These are phyloP conservation scores for Coptodon bakossiorum DNA, from an alignment of 2,113 vertebrate species.

Conservation along the genomic window DNA sequence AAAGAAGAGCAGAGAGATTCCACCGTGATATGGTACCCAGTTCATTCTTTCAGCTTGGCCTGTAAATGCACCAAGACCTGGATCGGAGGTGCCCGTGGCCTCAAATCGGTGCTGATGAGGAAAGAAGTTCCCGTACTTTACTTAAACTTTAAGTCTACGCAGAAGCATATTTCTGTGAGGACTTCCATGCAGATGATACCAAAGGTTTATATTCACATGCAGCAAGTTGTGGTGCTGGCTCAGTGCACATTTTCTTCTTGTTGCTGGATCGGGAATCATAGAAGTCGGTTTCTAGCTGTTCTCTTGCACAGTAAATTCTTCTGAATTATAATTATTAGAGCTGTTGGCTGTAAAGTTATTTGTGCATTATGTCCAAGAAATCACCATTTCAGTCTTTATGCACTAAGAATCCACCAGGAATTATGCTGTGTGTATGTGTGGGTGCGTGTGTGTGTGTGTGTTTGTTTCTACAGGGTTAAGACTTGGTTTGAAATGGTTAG, in stretches of 20 bases:
- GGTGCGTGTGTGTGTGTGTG: neutral
- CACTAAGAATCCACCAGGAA: conserved; percentile 7
- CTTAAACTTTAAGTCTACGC: neutral
- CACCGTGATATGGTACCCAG: neutral
- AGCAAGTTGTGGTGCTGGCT: neutral
- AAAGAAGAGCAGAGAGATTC: conserved; percentile 22
- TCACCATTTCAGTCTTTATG: neutral
- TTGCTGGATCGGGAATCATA: neutral
- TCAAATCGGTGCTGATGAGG: neutral
- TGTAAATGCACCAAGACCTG: neutral
- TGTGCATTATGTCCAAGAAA: neutral
- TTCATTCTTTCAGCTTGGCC: neutral
- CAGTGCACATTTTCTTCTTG: neutral
- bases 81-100: neutral
- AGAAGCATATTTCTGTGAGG: neutral
- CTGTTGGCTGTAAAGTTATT: neutral
- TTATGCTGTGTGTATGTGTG: neutral
- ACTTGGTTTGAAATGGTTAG: neutral
- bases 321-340: neutral
- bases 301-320: conserved; percentile 10
- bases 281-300: neutral
- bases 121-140: neutral
- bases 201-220: neutral
- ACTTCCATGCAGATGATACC: neutral
- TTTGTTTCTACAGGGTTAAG: neutral